Evolutionary conservation across 2,888 invertebrate species (phyloP), one percentile per base, ranked within the genome.

Genomic region (Metallyticus violacea): DNA sequence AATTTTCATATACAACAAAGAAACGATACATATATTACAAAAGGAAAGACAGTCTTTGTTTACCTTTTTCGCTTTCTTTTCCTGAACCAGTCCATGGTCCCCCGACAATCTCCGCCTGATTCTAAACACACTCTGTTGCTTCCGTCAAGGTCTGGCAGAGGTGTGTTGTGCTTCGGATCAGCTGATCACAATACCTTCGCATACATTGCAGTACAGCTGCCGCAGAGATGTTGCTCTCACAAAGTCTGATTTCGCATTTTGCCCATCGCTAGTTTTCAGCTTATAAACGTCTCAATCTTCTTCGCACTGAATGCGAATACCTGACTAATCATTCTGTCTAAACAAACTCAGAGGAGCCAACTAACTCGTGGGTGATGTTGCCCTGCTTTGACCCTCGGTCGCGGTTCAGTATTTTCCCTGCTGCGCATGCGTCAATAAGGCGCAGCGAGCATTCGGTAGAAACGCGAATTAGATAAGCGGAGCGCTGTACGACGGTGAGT

Each of bases 11-110:
- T n/a, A n/a, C n/a, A n/a, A n/a, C n/a, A n/a, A n/a, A n/a, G n/a
- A n/a, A n/a, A n/a, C n/a, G n/a, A n/a, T n/a, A n/a, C n/a, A n/a
- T n/a, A n/a, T n/a, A n/a, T n/a, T n/a, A n/a, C n/a, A n/a, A n/a
- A n/a, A n/a, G n/a, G n/a, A n/a, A n/a, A n/a, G n/a, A n/a, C n/a
- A n/a, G n/a, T n/a, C 22, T 79, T 27, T 80, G 80, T 80, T 80
- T 80, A 83, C 83, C 83, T 83, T 77, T 83, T 83, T 9, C 83
- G 27, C 83, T 83, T 83, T 28, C 83, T 83, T 29, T 83, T 83
- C 77, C 83, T 83, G 27, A 83, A 77, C 83, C 83, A 83, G 29
- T 83, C 83, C 83, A 83, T 83, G 28, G 76, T 27, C 28, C 30
- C 1, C 1, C 30, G 7, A 30, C 9, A 40, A 15, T 40, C 28